A percentile compares a stretch with the other conserved stretches of the same genome.
These are phyloP conservation scores for Salvator merianae DNA, from an alignment of 2,113 vertebrate genomes.

Conservation along the genomic window DNA sequence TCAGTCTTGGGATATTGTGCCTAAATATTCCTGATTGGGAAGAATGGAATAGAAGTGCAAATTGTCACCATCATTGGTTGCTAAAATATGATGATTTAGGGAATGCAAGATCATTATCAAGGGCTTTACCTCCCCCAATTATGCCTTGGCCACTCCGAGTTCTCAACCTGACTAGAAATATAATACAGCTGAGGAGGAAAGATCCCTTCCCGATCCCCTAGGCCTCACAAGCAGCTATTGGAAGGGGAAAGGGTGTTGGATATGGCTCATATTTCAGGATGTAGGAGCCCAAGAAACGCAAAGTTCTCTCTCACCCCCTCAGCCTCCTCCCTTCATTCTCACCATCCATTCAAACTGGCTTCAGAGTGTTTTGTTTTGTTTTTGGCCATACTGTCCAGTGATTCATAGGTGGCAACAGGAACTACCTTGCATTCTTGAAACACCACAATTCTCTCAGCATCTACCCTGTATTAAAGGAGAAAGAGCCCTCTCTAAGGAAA, in stretches of 20 bases:
- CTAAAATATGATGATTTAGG: not conserved
- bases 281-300: not conserved
- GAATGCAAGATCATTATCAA: too few relatives aligned
- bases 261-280: conserved; percentile 19
- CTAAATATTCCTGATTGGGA: too few relatives aligned
- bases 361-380: not conserved
- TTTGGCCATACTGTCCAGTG: not conserved
- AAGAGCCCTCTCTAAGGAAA: not conserved
- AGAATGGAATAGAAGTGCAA: too few relatives aligned
- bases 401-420: too few relatives aligned
- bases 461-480: too few relatives aligned
- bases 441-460: not conserved
- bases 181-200: not conserved
- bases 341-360: not conserved
- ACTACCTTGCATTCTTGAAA: not conserved
- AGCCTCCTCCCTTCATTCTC: not conserved
- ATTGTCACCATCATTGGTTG: not conserved
- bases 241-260: not conserved
- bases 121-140: not conserved
- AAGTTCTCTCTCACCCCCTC: not conserved
- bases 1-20: too few relatives aligned
- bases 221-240: not conserved
- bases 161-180: not conserved
- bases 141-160: not conserved
- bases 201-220: not conserved